Evolutionary conservation across 37 sponge, comb jelly and placozoan genomes (phyloP), one percentile per base, ranked within the genome.

Genomic region (Oscarella lobularis): DNA sequence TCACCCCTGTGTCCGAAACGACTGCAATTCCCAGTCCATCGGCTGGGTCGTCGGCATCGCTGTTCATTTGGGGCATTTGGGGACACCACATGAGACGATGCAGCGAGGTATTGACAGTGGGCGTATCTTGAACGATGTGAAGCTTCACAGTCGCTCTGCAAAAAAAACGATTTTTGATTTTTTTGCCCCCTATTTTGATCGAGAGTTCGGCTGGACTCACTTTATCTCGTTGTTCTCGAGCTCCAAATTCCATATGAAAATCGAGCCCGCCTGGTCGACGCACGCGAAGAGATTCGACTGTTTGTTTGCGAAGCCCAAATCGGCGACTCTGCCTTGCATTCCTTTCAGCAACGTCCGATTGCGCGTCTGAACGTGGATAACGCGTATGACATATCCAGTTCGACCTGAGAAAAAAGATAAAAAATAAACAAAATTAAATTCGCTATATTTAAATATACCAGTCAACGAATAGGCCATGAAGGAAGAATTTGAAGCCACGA

Each of bases 21-120:
- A 20, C 60, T 48, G 20, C 14, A 48, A 27, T 9, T 48, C 14
- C 14, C 60, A 48, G 20, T 9, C 20, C 14, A 48, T 48, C 76
- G 2, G 5, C 65, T 2, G 1, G 34, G 2, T 38, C 76, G 31
- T 86, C 78, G 2, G 75, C 76, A 30, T 84, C 81, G 39, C 73
- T 78, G 31, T 77, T 79, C 30, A 37, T 39, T 31, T 36, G 32
- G 27, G 67, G 35, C 34, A 86, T 79, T 37, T 84, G 81, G 27
- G 91, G 91, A 79, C 82, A 84, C 91, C 91, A 90, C 74, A 81
- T 69, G 40, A 90, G 79, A 0, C 85, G 79, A 38, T 87, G 89
- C 66, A 77, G 74, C 3, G 38, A 3, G 29, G 2, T 3, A 31
- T 88, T 81, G 2, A 77, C 67, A 9, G 74, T 33, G 37, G 20